phyloP scores from a whole-genome alignment of 30 jellyfish, hydroid and myxozoan species.

The Mastigias papua region DNA sequence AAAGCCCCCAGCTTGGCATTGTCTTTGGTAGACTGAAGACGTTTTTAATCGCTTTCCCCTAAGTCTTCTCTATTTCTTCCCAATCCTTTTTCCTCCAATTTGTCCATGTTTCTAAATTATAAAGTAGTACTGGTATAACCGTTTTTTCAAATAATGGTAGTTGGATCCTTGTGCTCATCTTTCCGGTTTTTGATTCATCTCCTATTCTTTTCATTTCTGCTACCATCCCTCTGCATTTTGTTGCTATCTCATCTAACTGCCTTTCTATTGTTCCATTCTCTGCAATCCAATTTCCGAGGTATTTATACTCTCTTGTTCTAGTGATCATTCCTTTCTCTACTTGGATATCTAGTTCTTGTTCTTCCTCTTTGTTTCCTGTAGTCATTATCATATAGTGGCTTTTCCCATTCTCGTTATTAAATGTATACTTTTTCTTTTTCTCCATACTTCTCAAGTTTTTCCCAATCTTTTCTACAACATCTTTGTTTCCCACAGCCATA shows the following conservation, averaged over 20 bases:
- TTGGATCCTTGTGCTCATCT: background rate
- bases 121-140: slow-evolving; percentile 30
- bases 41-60: too few relatives aligned
- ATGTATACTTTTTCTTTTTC: background rate
- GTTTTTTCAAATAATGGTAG: slow-evolving; percentile 9
- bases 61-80: too few relatives aligned
- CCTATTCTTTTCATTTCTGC: too few relatives aligned
- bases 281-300: slow-evolving; percentile 45
- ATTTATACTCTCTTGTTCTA: slow-evolving; percentile 45
- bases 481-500: too few relatives aligned
- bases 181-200: slow-evolving; percentile 6
- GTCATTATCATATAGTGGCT: slow-evolving; percentile 48
- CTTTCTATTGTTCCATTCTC: slow-evolving; percentile 52
- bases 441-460: slow-evolving; percentile 18
- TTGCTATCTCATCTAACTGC: slow-evolving; percentile 18
- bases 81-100: slow-evolving; percentile 38
- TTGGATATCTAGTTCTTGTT: background rate
- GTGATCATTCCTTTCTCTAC: slow-evolving; percentile 43
- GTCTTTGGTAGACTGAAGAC: too few relatives aligned
- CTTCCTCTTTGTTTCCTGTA: slow-evolving; percentile 49
- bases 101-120: slow-evolving; percentile 33
- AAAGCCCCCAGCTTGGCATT: too few relatives aligned
- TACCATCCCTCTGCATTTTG: slow-evolving; percentile 23
- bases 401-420: slow-evolving; percentile 59
- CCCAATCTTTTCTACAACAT: slow-evolving; percentile 33